Base-by-base conservation (phyloP, 37 sponge, comb jelly and placozoan species). In the Dysidea cf. avara region DNA sequence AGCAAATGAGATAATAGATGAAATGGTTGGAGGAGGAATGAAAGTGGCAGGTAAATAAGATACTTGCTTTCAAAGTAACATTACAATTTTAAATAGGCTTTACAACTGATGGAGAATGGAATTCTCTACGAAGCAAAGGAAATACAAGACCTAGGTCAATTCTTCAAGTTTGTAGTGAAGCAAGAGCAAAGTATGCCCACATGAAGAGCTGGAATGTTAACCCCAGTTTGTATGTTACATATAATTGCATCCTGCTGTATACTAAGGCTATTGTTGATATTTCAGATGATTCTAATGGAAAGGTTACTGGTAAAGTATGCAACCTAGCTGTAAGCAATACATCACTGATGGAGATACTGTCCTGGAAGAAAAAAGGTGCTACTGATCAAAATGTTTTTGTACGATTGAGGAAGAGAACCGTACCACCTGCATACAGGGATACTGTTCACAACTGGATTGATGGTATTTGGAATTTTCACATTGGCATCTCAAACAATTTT, bases 351-450 rank as follows among this genome's bases (percentile, higher is more conserved):
- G 49, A 38, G 38, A 38, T 66, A 18, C 29, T 18, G 20, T 18
- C 21, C 3, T 66, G 68, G 68, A 66, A 43, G 6, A 40, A 18
- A 21, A 47, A 21, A 30, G 68, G 68, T 40, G 22, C 22, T 6
- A 7, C 37, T 40, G 21, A 7, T 17, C 43, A 25, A 21, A 63
- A 49, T 48, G 6, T 67, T 11, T 36, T 49, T 21, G 29, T 3
- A 9, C 24, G 53, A 26, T 30, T 75, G 3, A 18, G 76, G 34
- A 20, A 20, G 11, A 9, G 34, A 13, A 75, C 64, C 4, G 76
- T 75, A 4, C 76, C 76, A 20, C 2, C 39, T 38, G 76, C 63
- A 34, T 75, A n/a, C n/a, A n/a, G n/a, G n/a, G n/a, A 62, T 75
- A 29, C 63, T 24, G 22, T 28, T 26, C 64, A 40, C 12, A 7